A percentile compares a stretch with the other conserved stretches of the same genome.
phyloP scores from a whole-genome alignment of 2,888 invertebrate genomes.

The Orgyia antiqua region DNA sequence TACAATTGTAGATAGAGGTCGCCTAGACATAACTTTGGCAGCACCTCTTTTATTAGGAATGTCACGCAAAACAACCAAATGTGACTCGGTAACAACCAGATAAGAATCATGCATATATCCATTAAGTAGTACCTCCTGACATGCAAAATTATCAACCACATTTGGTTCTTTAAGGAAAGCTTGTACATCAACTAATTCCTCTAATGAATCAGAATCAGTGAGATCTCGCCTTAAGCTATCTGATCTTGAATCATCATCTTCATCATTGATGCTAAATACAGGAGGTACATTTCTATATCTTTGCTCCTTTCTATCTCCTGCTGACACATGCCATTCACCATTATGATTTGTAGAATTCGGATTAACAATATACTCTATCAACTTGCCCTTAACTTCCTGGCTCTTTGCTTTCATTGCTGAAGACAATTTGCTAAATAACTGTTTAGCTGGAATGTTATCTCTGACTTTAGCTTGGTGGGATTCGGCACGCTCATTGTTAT shows the following conservation, averaged over 20 bases:
- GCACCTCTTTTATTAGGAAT: slow-evolving; percentile 85
- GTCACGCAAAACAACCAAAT: slow-evolving; percentile 91
- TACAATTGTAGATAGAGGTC: slow-evolving; percentile 94
- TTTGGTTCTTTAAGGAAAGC: slow-evolving; percentile 90
- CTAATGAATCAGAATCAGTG: slow-evolving; percentile 79
- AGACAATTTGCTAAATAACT: slow-evolving; percentile 89
- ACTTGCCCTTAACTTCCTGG: slow-evolving; percentile 93
- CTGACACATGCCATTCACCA: slow-evolving; percentile 89
- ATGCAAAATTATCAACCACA: slow-evolving; percentile 91
- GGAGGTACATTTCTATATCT: slow-evolving; percentile 93
- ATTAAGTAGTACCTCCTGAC: slow-evolving; percentile 94
- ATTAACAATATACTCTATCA: slow-evolving; percentile 96
- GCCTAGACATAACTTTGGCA: slow-evolving; percentile 90
- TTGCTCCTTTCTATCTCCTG: slow-evolving; percentile 89
- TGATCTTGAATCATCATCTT: slow-evolving; percentile 69
- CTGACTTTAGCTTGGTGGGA: slow-evolving; percentile 35
- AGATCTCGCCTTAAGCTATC: slow-evolving; percentile 50
- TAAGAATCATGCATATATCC: slow-evolving; percentile 93
- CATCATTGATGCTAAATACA: slow-evolving; percentile 96
- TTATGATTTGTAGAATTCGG: slow-evolving; percentile 80
- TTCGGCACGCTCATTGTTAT: slow-evolving; percentile 50
- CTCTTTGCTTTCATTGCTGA: slow-evolving; percentile 94
- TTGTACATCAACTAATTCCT: slow-evolving; percentile 89
- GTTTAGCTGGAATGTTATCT: slow-evolving; percentile 75
- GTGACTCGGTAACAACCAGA: slow-evolving; percentile 90